These are phyloP conservation scores for Leuciscus idus DNA, from an alignment of 2,113 vertebrate genomes.

Conservation along the genomic window DNA sequence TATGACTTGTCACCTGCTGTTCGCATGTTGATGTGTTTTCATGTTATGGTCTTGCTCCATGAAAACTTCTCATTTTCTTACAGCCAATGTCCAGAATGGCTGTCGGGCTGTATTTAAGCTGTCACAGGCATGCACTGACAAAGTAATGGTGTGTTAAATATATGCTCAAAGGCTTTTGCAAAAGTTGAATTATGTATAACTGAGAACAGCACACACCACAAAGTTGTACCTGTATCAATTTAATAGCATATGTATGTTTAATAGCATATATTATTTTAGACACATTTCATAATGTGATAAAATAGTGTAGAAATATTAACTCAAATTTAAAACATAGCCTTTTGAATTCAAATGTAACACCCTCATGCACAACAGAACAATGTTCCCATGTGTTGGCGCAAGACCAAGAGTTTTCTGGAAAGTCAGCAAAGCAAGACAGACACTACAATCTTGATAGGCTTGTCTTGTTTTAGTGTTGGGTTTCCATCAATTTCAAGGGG, in stretches of 20 bases:
- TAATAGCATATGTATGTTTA: neutral
- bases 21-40: constrained; percentile 49
- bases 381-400: neutral
- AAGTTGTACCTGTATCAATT: neutral
- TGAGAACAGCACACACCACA: neutral
- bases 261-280: neutral
- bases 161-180: constrained; percentile 25
- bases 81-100: constrained; percentile 27
- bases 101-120: constrained; percentile 25
- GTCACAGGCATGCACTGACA: constrained; percentile 33
- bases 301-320: neutral
- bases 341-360: neutral
- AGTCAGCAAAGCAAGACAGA: constrained; percentile 40
- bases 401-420: constrained; percentile 32
- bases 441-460: constrained; percentile 61
- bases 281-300: neutral
- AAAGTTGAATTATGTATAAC: constrained; percentile 24
- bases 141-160: constrained; percentile 43
- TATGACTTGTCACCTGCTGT: constrained; percentile 48
- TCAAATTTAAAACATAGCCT: neutral
- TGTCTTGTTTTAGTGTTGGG: constrained; percentile 60
- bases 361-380: constrained; percentile 16
- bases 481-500: constrained; percentile 55
- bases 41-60: constrained; percentile 37
- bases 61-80: constrained; percentile 42